Base-by-base conservation (phyloP, 2,888 invertebrate genomes). In the Emmelina monodactyla region DNA sequence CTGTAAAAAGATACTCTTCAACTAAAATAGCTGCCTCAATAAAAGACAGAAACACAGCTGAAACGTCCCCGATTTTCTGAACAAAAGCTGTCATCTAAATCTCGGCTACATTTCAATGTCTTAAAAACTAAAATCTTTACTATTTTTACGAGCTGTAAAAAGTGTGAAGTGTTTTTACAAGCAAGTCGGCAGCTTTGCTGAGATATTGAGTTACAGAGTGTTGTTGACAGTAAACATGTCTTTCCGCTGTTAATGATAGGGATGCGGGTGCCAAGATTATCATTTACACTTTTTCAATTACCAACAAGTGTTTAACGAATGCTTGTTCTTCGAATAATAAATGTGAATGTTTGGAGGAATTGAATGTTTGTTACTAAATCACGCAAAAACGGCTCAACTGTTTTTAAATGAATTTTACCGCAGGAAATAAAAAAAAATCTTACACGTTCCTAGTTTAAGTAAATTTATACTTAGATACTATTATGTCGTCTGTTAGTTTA, bases 21-120 rank as follows among this genome's bases (percentile, higher is more conserved):
- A 54, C 58, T 57, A 58, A 76, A 76, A 78, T 75, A 76, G 75
- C 67, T 51, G 44, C 46, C 62, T 55, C n/a, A 69, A 75, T 72
- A 75, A 73, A 72, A 68, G 62, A 56, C 55, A 52, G 51, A 67
- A 63, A 49, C 62, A 62, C 58, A 60, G 57, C 62, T 69, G 62
- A 65, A 67, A 69, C 69, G 73, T 75, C 73, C 61, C 72, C 64
- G 64, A 60, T 70, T 72, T 72, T 69, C 72, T 71, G 70, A 75
- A 76, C 76, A 79, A 78, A 79, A 78, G 78, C 76, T 72, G 78
- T 76, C 78, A 75, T 63, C 67, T 53, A 70, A 69, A 68, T 68
- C 69, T 73, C 75, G 69, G 79, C 65, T 71, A 79, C 79, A 78
- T 76, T 78, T 78, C 78, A 78, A 67, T 71, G 76, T 75, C 75